These are phyloP conservation scores for Holacanthella duospinosa DNA, from an alignment of 2,888 invertebrate species.

Conservation along the genomic window DNA sequence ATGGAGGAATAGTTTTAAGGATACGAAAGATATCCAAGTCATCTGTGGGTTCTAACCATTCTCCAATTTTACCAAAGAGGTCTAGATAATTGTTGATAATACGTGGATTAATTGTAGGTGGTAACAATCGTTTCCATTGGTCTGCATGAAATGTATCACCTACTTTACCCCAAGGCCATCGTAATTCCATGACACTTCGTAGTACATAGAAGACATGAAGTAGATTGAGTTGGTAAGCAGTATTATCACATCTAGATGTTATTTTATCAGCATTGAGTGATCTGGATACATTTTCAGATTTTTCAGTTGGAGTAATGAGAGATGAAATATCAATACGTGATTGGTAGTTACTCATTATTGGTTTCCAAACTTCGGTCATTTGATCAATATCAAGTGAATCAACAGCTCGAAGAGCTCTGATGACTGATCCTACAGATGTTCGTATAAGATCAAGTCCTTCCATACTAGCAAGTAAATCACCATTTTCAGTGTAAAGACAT, in stretches of 20 bases:
- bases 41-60: neutral
- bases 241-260: neutral
- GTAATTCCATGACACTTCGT: constrained; percentile 15
- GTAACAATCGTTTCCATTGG: neutral
- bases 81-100: neutral
- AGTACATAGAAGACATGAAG: constrained; percentile 16
- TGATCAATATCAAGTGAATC: constrained; percentile 15
- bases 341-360: constrained; percentile 9
- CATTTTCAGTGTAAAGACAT: constrained; percentile 18
- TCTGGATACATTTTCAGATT: neutral
- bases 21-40: neutral
- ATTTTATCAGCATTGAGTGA: neutral
- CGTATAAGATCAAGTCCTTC: constrained; percentile 21
- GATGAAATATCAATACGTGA: constrained; percentile 7
- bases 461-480: constrained; percentile 19
- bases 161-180: constrained; percentile 14
- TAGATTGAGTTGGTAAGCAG: neutral
- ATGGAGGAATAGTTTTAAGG: neutral
- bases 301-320: neutral
- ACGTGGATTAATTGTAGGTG: neutral
- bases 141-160: neutral
- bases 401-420: constrained; percentile 19
- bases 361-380: constrained; percentile 21
- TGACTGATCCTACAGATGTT: constrained; percentile 18
- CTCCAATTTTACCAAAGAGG: neutral